phyloP scores from a whole-genome alignment of 2,888 invertebrate species.

The Nasonia oneida region DNA sequence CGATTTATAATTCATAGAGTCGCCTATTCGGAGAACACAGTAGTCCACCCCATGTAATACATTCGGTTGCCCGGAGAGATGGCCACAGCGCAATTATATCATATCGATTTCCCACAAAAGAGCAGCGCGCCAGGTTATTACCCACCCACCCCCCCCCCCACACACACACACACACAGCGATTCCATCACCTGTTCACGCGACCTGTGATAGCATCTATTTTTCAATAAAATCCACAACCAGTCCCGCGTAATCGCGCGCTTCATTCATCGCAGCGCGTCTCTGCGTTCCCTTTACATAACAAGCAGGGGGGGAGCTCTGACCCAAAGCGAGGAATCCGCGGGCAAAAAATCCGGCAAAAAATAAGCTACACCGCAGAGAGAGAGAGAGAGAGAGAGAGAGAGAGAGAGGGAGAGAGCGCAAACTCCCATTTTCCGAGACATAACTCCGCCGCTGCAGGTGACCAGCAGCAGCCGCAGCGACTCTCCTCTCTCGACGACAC shows the following conservation, averaged over 20 bases:
- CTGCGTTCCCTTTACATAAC: background rate
- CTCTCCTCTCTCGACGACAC: slow-evolving; percentile 6
- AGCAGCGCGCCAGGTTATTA: background rate
- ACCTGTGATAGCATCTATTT: background rate
- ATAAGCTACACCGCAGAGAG: background rate
- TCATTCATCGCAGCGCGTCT: background rate
- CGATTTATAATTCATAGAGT: background rate
- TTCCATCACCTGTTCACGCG: background rate
- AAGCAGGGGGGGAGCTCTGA: background rate
- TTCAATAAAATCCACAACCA: background rate
- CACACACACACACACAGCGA: too few relatives aligned
- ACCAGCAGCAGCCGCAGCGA: slow-evolving; percentile 5
- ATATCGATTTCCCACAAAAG: background rate
- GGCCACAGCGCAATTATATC: background rate
- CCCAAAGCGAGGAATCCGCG: background rate
- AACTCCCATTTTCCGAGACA: background rate
- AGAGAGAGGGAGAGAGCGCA: background rate
- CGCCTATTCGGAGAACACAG: background rate
- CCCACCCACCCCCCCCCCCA: background rate
- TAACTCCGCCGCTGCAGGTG: slow-evolving; percentile 6
- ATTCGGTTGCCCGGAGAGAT: slow-evolving; percentile 11
- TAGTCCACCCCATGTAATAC: background rate
- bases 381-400: background rate
- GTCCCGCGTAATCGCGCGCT: background rate
- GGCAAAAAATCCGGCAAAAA: background rate